Conservation (phyloP, 2,888 invertebrate genomes). For the Biston betularia region DNA sequence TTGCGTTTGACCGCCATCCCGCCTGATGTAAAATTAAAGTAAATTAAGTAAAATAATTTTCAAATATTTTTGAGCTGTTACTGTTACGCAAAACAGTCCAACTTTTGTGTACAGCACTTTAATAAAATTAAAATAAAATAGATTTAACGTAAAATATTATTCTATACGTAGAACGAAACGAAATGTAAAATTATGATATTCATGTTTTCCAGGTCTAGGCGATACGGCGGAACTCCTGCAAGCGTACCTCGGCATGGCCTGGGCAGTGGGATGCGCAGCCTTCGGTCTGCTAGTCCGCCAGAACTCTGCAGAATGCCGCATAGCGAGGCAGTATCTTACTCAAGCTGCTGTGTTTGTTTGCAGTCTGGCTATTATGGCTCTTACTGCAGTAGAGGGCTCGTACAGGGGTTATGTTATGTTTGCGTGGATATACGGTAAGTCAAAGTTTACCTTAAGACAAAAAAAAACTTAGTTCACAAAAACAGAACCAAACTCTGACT, state of each 20-base stretch:
- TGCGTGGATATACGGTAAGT: conserved; percentile 91
- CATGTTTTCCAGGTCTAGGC: conserved; percentile 76
- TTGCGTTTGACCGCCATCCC: too few species aligned
- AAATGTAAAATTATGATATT: too few species aligned
- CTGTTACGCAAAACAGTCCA: too few species aligned
- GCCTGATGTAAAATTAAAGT: too few species aligned
- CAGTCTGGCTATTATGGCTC: conserved; percentile 91
- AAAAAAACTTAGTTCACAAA: neutral
- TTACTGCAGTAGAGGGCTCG: conserved; percentile 91
- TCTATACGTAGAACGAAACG: too few species aligned
- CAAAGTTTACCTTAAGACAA: neutral
- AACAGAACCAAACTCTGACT: neutral
- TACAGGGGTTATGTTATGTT: conserved; percentile 92
- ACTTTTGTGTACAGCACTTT: neutral
- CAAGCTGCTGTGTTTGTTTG: conserved; percentile 93
- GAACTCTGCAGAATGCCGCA: conserved; percentile 93
- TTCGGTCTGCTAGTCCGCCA: conserved; percentile 94
- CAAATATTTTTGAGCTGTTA: too few species aligned
- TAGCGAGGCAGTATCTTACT: conserved; percentile 94
- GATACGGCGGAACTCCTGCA: conserved; percentile 89
- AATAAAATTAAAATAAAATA: neutral
- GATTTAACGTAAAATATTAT: neutral
- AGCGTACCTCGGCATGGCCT: conserved; percentile 92
- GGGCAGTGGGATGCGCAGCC: conserved; percentile 92
- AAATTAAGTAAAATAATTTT: too few species aligned